These are phyloP conservation scores for Rhea pennata DNA, from an alignment of 2,113 vertebrate genomes.

Conservation along the genomic window DNA sequence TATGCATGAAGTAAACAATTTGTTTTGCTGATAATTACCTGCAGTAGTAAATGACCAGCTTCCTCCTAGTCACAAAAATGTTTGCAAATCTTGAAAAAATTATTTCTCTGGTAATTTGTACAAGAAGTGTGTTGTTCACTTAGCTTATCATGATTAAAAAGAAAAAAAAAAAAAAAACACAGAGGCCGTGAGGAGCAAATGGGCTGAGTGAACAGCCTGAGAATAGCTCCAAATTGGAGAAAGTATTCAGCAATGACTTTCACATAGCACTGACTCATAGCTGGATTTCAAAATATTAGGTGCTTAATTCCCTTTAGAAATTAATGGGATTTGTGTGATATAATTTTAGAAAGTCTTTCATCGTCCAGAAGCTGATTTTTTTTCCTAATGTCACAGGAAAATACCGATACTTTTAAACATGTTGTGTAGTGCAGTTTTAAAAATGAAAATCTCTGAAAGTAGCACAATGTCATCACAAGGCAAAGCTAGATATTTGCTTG, in stretches of 20 bases:
- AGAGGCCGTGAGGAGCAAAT: not conserved
- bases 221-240: not conserved
- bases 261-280: constrained; percentile 35
- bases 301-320: constrained; percentile 11
- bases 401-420: not conserved
- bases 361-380: not conserved
- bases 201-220: not conserved
- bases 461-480: not conserved
- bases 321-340: not conserved
- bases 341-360: constrained; percentile 2
- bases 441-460: not conserved
- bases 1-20: not conserved
- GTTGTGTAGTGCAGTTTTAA: not conserved
- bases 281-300: not conserved
- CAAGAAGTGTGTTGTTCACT: not conserved
- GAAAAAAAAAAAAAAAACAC: not conserved
- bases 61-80: not conserved
- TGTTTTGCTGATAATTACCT: not conserved
- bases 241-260: constrained; percentile 16
- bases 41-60: not conserved
- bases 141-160: not conserved
- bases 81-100: not conserved
- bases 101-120: not conserved
- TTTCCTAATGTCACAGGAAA: not conserved
- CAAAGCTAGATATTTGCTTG: not conserved